Evolutionary conservation across 2,888 invertebrate species (phyloP).

Genomic region (Melikaiella ostensackeni): DNA sequence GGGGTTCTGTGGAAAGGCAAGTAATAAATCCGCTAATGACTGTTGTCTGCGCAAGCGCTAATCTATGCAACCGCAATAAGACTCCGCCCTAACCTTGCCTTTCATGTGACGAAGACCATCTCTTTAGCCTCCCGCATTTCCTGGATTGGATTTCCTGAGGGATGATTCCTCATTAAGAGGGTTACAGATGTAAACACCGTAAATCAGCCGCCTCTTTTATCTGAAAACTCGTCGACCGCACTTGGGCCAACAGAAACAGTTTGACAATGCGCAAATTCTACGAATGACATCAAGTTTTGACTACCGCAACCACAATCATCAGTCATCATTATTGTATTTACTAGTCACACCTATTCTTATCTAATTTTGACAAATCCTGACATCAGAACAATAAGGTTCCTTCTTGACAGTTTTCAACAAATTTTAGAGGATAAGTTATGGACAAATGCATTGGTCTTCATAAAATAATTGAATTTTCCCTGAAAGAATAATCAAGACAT

Average conservation of each 20-base stretch:
- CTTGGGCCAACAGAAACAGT: conserved; percentile 31
- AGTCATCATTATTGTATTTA: neutral
- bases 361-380: neutral
- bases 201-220: conserved; percentile 56
- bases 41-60: conserved; percentile 68
- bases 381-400: neutral
- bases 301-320: conserved; percentile 9
- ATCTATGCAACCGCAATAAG: conserved; percentile 68
- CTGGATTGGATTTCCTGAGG: conserved; percentile 35
- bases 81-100: conserved; percentile 59
- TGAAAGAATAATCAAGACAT: too few relatives aligned
- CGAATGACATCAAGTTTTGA: conserved; percentile 8
- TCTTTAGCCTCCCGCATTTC: conserved; percentile 24
- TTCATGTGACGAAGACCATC: conserved; percentile 41
- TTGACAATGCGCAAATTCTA: conserved; percentile 2
- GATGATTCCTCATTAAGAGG: conserved; percentile 66
- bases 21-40: conserved; percentile 72
- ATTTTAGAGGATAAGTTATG: too few relatives aligned
- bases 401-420: neutral
- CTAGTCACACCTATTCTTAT: neutral
- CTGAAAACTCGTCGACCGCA: conserved; percentile 21
- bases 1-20: conserved; percentile 61
- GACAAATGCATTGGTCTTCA: too few relatives aligned
- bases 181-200: conserved; percentile 67
- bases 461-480: too few relatives aligned